These are phyloP conservation scores for Zosterops lateralis DNA, from an alignment of 2,113 vertebrate genomes.

Conservation along the genomic window DNA sequence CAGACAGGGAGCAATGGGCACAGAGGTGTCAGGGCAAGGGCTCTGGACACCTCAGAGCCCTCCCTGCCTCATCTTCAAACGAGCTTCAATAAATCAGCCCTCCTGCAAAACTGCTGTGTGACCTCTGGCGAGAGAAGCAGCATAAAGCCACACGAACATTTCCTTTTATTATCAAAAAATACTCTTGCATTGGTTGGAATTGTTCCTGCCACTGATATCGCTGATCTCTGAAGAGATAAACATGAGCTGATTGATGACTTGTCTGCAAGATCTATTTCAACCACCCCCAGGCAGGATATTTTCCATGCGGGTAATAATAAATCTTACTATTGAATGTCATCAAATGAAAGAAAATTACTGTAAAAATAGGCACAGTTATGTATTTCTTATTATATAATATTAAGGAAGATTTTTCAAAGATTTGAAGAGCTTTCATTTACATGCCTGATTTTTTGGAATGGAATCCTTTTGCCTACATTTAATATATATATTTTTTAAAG, in stretches of 20 bases:
- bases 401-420: constrained; percentile 26
- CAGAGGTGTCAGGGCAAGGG: neutral
- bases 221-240: constrained; percentile 62
- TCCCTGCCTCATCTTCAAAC: neutral
- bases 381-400: constrained; percentile 50
- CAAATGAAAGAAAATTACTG: constrained; percentile 52
- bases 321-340: constrained; percentile 57
- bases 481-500: neutral
- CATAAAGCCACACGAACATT: constrained; percentile 37
- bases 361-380: constrained; percentile 54
- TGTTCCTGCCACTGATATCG: constrained; percentile 51
- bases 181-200: constrained; percentile 42
- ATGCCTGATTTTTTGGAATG: neutral
- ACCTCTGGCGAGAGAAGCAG: constrained; percentile 10
- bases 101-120: constrained; percentile 6
- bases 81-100: neutral
- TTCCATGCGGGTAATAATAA: constrained; percentile 61
- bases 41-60: neutral
- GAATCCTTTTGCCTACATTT: neutral
- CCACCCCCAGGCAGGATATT: constrained; percentile 61
- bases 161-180: constrained; percentile 58
- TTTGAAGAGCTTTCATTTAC: neutral
- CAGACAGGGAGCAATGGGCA: neutral
- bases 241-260: constrained; percentile 56
- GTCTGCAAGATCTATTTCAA: constrained; percentile 61